Evolutionary conservation across 2,113 vertebrate species (phyloP).

Genomic region (Pterocles burchelli): DNA sequence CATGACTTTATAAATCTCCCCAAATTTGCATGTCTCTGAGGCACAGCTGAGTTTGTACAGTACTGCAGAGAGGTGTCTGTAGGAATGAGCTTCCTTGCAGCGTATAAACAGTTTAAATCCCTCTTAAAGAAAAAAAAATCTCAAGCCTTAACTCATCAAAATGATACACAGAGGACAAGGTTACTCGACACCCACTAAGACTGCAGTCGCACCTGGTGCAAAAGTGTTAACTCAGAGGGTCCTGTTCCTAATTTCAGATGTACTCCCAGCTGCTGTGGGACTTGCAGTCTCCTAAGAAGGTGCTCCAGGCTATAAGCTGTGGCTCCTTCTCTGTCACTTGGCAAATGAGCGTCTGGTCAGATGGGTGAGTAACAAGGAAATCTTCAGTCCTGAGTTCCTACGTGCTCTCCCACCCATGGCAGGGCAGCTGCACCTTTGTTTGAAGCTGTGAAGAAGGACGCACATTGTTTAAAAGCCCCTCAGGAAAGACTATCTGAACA

Average conservation of each 20-base stretch:
- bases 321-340: not conserved
- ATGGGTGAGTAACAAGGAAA: accelerated
- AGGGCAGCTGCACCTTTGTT: not conserved
- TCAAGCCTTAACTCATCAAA: not conserved
- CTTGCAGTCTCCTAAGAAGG: not conserved
- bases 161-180: not conserved
- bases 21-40: not conserved
- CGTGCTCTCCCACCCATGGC: not conserved
- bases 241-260: not conserved
- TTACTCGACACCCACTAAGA: not conserved
- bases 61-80: not conserved
- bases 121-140: not conserved
- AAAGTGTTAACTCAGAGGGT: not conserved
- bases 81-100: not conserved
- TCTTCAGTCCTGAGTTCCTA: not conserved
- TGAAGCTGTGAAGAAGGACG: too few species aligned
- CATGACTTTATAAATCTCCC: not conserved
- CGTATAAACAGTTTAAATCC: not conserved
- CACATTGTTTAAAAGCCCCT: not conserved
- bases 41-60: not conserved
- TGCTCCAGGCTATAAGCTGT: not conserved
- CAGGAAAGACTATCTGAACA: not conserved
- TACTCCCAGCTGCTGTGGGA: not conserved
- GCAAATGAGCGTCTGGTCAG: not conserved
- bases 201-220: not conserved